Conservation (phyloP, 2,113 vertebrate genomes). For the Theropithecus gelada region DNA sequence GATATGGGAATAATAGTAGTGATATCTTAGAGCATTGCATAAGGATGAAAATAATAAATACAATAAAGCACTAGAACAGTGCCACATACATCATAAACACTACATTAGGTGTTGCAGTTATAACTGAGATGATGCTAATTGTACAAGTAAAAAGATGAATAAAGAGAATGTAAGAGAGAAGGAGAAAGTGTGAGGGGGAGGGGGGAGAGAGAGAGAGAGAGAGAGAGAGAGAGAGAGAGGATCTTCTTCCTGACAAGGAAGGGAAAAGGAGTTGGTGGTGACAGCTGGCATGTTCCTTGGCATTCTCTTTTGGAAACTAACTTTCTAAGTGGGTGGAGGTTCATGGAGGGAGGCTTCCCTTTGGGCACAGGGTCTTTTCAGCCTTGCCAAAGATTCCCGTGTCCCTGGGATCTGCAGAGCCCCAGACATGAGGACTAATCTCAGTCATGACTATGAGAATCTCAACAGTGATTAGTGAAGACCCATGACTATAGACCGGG, state of each 20-base stretch:
- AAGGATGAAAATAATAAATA: neutral
- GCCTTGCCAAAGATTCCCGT: neutral
- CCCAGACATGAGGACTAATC: neutral
- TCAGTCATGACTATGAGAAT: neutral
- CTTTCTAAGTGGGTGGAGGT: neutral
- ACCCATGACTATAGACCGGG: neutral
- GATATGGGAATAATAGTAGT: neutral
- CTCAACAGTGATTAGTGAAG: neutral
- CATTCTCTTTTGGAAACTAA: neutral
- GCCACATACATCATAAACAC: neutral
- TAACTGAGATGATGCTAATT: neutral
- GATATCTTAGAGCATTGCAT: neutral
- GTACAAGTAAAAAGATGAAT: neutral
- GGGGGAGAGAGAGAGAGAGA: no score
- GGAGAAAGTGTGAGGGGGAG: neutral
- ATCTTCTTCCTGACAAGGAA: neutral
- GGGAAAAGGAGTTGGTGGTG: neutral
- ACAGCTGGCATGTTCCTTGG: neutral
- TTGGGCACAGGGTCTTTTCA: neutral
- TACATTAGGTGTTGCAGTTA: neutral
- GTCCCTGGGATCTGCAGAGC: neutral
- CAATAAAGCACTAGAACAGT: neutral
- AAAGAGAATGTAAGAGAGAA: neutral
- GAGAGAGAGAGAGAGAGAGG: no score
- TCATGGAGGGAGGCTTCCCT: neutral